Evolutionary conservation across 35 echinoderm and acorn worm genomes (phyloP).

Genomic region (Lytechinus variegatus): DNA sequence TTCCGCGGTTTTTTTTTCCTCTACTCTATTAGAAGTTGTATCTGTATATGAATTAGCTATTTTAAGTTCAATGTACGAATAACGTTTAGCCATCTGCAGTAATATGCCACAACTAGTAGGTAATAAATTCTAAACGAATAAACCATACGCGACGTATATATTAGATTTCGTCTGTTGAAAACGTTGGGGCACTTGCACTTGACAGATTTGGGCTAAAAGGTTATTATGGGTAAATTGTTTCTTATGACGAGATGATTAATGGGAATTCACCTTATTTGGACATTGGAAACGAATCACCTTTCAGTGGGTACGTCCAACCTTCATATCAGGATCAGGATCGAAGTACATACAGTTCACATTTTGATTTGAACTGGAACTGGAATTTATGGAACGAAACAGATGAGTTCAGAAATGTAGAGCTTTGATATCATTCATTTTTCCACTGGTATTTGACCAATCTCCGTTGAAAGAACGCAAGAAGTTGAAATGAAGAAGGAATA

Average conservation of each 20-base stretch:
- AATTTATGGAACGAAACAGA: too few relatives aligned
- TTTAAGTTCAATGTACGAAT: not conserved
- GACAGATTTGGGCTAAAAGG: not conserved
- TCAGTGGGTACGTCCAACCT: too few relatives aligned
- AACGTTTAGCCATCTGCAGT: not conserved
- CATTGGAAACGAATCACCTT: not conserved
- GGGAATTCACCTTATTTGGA: not conserved
- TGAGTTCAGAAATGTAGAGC: too few relatives aligned
- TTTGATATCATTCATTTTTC: too few relatives aligned
- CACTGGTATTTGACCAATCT: too few relatives aligned
- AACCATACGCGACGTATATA: not conserved
- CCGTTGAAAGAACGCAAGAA: too few relatives aligned
- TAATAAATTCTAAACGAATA: not conserved
- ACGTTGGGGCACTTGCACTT: not conserved
- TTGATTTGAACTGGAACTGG: too few relatives aligned
- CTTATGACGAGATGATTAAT: not conserved
- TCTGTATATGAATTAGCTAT: not conserved
- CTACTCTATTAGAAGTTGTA: not conserved
- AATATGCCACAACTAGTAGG: not conserved
- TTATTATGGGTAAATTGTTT: not conserved
- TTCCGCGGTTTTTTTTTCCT: not conserved
- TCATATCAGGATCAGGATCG: too few relatives aligned
- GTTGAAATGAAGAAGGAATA: too few relatives aligned
- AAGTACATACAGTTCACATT: too few relatives aligned
- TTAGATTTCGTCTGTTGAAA: not conserved